These are phyloP conservation scores for Austrolebias charrua DNA, from an alignment of 2,797 vertebrate genomes.

Conservation along the genomic window DNA sequence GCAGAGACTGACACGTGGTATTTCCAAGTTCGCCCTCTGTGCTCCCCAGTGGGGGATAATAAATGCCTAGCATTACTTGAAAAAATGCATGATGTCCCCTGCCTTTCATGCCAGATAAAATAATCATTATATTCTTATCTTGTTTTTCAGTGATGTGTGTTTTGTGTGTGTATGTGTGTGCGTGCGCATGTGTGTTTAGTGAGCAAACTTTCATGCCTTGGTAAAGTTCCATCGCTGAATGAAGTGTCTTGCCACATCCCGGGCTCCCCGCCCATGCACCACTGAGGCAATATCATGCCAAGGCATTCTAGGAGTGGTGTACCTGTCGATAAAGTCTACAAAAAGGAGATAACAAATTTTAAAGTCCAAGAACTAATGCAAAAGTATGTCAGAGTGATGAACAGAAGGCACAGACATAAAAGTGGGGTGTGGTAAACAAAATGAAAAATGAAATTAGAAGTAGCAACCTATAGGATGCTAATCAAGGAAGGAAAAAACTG, in stretches of 20 bases:
- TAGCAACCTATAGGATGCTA: background rate
- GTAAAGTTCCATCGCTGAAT: constrained; percentile 99
- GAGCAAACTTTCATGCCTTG: constrained; percentile 75
- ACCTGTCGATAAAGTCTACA: constrained; percentile 94
- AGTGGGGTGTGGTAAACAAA: background rate
- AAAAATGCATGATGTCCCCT: too few species aligned
- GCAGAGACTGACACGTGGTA: too few species aligned
- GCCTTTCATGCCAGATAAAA: background rate
- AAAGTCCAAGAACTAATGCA: constrained; percentile 1
- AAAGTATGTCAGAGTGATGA: background rate
- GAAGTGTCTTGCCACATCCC: constrained; percentile 93
- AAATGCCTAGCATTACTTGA: too few species aligned
- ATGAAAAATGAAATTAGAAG: background rate
- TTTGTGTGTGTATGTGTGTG: background rate
- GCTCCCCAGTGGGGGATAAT: too few species aligned
- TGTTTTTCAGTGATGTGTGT: constrained; percentile 1
- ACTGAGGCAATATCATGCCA: constrained; percentile 95
- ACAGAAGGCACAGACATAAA: background rate
- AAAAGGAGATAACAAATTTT: background rate
- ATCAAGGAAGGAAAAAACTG: background rate
- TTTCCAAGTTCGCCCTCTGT: too few species aligned
- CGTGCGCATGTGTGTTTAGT: background rate
- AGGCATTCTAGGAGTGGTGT: constrained; percentile 94
- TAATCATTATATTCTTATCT: constrained; percentile 1
- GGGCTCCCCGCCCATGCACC: constrained; percentile 90